Conservation (phyloP, 2,888 invertebrate genomes). For the Rhingia campestris region DNA sequence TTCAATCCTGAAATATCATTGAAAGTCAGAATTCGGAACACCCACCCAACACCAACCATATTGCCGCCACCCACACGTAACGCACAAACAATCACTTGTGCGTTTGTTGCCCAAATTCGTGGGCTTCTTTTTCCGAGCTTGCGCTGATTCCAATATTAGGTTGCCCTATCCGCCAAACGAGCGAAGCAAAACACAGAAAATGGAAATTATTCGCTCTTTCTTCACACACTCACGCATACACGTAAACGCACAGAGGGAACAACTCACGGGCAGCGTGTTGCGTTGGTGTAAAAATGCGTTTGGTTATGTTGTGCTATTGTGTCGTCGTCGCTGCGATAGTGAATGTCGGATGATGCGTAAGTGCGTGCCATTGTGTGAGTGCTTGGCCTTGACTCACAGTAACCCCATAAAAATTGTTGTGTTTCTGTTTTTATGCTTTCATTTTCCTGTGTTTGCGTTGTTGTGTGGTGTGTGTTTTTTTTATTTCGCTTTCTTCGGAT, state of each 20-base stretch:
- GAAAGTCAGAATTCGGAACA: constrained; percentile 25
- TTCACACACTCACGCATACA: constrained; percentile 15
- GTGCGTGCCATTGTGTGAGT: constrained; percentile 49
- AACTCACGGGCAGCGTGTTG: neutral
- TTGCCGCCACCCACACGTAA: neutral
- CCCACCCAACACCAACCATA: neutral
- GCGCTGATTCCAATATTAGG: constrained; percentile 26
- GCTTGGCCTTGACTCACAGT: constrained; percentile 71
- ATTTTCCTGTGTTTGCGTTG: constrained; percentile 11
- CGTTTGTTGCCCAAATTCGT: neutral
- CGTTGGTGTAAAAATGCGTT: constrained; percentile 56
- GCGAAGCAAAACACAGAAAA: constrained; percentile 71
- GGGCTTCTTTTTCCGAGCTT: constrained; percentile 60
- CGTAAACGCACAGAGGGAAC: neutral
- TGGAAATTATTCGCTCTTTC: constrained; percentile 39
- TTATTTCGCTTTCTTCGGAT: constrained; percentile 1
- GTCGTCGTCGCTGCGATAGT: neutral
- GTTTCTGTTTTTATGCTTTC: constrained; percentile 31
- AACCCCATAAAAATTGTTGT: constrained; percentile 67
- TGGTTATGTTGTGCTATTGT: constrained; percentile 4
- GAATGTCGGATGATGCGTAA: constrained; percentile 48
- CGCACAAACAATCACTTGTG: constrained; percentile 3
- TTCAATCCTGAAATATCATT: constrained; percentile 57
- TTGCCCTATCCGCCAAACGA: constrained; percentile 38
- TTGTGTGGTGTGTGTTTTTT: constrained; percentile 11